Evolutionary conservation across 2,797 vertebrate species (phyloP).

Genomic region (Leuciscus waleckii): DNA sequence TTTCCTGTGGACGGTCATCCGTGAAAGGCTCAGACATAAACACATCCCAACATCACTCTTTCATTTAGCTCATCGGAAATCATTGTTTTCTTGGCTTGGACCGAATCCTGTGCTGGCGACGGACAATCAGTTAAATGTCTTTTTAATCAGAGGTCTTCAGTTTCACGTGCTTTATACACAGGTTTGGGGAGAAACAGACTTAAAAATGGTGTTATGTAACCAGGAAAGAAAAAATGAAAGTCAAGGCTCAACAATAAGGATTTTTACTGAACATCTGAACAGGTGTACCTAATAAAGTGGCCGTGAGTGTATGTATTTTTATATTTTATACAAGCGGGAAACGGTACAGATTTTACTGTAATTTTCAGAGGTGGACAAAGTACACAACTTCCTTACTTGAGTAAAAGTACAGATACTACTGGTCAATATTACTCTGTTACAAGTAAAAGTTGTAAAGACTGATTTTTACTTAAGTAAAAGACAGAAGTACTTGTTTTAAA

Average conservation of each 20-base stretch:
- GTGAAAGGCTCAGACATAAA: constrained; percentile 7
- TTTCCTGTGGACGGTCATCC: not conserved
- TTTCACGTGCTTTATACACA: constrained; percentile 5
- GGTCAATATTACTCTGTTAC: too few relatives aligned
- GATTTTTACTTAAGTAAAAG: too few relatives aligned
- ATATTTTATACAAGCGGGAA: not conserved
- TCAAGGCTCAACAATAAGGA: not conserved
- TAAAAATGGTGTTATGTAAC: too few relatives aligned
- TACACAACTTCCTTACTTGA: too few relatives aligned
- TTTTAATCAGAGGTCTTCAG: not conserved
- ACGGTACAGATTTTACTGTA: not conserved
- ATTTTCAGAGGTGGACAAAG: not conserved
- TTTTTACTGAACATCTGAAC: not conserved
- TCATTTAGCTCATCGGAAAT: not conserved
- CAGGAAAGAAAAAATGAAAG: not conserved
- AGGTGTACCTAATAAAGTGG: not conserved
- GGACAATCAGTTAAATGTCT: not conserved
- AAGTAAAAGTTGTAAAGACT: too few relatives aligned
- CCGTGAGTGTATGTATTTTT: not conserved
- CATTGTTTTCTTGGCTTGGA: not conserved
- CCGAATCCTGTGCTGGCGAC: not conserved
- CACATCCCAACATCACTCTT: constrained; percentile 20
- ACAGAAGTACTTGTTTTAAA: too few relatives aligned
- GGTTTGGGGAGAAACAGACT: not conserved
- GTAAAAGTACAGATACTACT: too few relatives aligned